Percentiles rank a stretch among this genome's conserved stretches.
Conservation (phyloP, 2,888 invertebrate species). For the Eumacrocentrus americanus region DNA sequence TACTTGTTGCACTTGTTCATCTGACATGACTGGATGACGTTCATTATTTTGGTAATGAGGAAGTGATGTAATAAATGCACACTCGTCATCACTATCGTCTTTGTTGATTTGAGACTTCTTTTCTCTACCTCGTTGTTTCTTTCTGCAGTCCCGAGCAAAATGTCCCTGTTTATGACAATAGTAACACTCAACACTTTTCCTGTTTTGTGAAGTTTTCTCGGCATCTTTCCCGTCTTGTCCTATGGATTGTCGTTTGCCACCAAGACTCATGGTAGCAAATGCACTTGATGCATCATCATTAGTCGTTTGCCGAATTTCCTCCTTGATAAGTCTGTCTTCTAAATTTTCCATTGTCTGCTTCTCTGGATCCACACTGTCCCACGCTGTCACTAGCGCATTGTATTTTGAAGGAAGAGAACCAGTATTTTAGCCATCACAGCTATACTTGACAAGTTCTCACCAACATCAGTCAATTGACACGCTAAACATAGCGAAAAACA, state of each 20-base stretch:
- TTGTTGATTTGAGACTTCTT: too few species aligned
- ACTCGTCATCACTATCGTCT: background rate
- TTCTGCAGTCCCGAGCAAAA: slow-evolving; percentile 20
- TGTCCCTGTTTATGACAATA: slow-evolving; percentile 27
- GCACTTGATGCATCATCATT: slow-evolving; percentile 15
- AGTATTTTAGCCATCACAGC: too few species aligned
- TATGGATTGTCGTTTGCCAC: background rate
- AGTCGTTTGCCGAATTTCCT: slow-evolving; percentile 19
- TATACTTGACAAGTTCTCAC: too few species aligned
- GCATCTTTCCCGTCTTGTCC: background rate
- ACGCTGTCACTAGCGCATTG: slow-evolving; percentile 28
- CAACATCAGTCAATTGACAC: too few species aligned
- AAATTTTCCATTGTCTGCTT: slow-evolving; percentile 28
- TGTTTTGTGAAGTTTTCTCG: too few species aligned
- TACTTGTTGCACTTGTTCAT: background rate
- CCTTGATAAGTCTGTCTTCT: slow-evolving; percentile 25
- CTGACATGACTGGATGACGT: too few species aligned
- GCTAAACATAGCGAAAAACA: background rate
- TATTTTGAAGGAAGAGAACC: slow-evolving; percentile 28
- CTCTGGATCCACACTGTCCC: slow-evolving; percentile 26
- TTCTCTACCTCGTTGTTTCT: slow-evolving; percentile 14
- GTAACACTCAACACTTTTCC: slow-evolving; percentile 22
- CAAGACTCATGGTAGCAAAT: too few species aligned
- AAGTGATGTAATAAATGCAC: too few species aligned
- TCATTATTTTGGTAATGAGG: too few species aligned